phyloP scores from a whole-genome alignment of 2,888 invertebrate species.

The Rosalia funebris region DNA sequence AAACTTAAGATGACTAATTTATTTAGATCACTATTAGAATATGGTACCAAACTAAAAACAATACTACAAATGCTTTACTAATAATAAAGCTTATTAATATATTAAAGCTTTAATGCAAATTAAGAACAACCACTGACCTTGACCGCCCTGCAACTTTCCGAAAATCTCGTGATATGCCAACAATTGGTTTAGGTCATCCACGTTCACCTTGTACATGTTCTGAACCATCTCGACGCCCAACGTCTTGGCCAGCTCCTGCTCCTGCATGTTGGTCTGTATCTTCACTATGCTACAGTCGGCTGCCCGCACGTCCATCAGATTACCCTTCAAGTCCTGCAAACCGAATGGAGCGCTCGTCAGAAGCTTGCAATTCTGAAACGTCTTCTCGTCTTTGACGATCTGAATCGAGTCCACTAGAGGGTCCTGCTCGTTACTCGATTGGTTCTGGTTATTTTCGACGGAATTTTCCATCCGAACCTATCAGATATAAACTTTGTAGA shows the following conservation, averaged over 20 bases:
- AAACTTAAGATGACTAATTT: too few relatives aligned
- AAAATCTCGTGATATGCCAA: constrained; percentile 89
- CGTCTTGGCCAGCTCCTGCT: constrained; percentile 71
- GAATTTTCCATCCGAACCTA: constrained; percentile 59
- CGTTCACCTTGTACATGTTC: constrained; percentile 79
- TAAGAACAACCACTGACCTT: too few relatives aligned
- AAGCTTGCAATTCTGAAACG: constrained; percentile 67
- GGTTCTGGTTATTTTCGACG: constrained; percentile 56
- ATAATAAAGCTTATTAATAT: too few relatives aligned
- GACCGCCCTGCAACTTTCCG: constrained; percentile 72
- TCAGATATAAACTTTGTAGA: constrained; percentile 8
- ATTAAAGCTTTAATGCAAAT: too few relatives aligned
- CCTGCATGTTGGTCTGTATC: constrained; percentile 73
- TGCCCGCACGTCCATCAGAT: constrained; percentile 73
- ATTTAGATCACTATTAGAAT: too few relatives aligned
- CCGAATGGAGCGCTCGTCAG: constrained; percentile 58
- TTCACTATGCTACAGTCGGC: constrained; percentile 79
- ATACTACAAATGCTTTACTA: too few relatives aligned
- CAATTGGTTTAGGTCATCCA: constrained; percentile 85
- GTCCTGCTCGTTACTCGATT: constrained; percentile 50
- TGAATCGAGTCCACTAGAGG: constrained; percentile 54
- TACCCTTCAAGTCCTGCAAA: constrained; percentile 60
- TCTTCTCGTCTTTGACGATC: constrained; percentile 71
- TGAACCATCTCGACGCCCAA: constrained; percentile 78
- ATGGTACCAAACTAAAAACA: too few relatives aligned